Conservation (phyloP, 2,797 vertebrate species). For the Semaprochilodus insignis region DNA sequence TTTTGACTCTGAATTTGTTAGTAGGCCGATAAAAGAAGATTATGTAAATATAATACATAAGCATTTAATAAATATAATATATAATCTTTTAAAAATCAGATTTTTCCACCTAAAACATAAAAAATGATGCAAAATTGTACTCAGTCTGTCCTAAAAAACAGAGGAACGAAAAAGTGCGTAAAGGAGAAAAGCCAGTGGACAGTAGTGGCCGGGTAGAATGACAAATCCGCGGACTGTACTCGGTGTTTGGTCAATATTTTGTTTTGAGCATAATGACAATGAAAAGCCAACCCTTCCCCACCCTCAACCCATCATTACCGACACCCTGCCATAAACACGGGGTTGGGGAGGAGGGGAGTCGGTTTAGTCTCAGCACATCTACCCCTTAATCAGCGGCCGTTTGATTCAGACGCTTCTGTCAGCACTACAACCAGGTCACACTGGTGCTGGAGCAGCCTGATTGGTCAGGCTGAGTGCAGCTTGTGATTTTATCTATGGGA, state of each 20-base stretch:
- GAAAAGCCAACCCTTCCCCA: constrained; percentile 39
- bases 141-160: too few species aligned
- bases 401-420: constrained; percentile 51
- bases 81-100: too few species aligned
- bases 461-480: constrained; percentile 17
- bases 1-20: too few species aligned
- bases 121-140: too few species aligned
- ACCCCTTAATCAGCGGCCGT: constrained; percentile 57
- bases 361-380: constrained; percentile 50
- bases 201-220: not conserved
- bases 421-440: constrained; percentile 49
- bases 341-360: constrained; percentile 35
- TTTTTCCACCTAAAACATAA: too few species aligned
- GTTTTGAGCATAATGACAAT: constrained; percentile 42
- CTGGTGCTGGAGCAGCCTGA: constrained; percentile 23
- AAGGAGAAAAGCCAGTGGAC: not conserved
- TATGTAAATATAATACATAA: too few species aligned
- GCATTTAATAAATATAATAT: too few species aligned
- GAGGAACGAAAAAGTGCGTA: not conserved
- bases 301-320: constrained; percentile 55
- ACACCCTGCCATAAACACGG: constrained; percentile 40
- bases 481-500: constrained; percentile 45
- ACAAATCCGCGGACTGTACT: not conserved
- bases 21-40: too few species aligned
- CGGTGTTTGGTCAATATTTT: constrained; percentile 26